A percentile compares a stretch with the other conserved stretches of the same genome.
Conservation (phyloP, 2,113 vertebrate genomes). For the Tragulus kanchil region DNA sequence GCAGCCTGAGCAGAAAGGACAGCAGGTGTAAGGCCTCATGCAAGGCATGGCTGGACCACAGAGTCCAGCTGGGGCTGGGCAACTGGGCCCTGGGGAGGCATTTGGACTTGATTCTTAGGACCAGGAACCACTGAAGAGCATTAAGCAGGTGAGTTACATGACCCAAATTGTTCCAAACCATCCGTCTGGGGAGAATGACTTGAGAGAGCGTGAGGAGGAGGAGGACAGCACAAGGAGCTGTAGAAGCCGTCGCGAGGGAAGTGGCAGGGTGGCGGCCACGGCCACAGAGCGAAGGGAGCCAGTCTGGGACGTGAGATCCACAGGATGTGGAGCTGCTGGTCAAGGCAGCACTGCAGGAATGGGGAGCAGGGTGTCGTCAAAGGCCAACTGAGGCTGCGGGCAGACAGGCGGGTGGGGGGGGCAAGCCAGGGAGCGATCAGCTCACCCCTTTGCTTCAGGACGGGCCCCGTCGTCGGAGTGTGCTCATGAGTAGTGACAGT, state of each 20-base stretch:
- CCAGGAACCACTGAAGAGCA: not conserved
- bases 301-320: not conserved
- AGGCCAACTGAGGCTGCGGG: not conserved
- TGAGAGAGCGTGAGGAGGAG: not conserved
- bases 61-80: not conserved
- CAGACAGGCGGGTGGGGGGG: not conserved
- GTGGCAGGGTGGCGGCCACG: not conserved
- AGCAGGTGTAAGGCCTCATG: not conserved
- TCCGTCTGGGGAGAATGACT: not conserved
- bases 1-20: not conserved
- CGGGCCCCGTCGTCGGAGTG: not conserved
- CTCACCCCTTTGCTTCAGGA: not conserved
- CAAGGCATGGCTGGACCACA: not conserved
- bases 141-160: not conserved
- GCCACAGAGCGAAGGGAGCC: not conserved
- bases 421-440: not conserved
- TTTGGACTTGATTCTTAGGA: not conserved
- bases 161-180: not conserved
- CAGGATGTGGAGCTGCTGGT: not conserved
- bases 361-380: not conserved
- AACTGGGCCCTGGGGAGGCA: not conserved
- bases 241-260: accelerated
- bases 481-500: not conserved
- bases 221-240: not conserved
- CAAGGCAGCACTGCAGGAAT: not conserved